Conservation (phyloP, 2,797 vertebrate species). For the Hydrophis major region DNA sequence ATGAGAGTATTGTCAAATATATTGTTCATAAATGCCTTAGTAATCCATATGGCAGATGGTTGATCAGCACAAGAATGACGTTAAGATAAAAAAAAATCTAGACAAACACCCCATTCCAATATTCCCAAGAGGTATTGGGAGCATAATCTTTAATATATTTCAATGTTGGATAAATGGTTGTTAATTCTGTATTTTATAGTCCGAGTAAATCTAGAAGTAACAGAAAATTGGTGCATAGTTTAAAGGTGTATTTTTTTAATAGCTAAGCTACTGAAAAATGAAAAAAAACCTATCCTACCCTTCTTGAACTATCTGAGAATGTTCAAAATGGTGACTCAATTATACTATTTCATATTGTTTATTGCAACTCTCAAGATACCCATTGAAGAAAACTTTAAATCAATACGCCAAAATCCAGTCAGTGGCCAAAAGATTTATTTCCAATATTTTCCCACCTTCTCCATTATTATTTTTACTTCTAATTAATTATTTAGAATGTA, state of each 20-base stretch:
- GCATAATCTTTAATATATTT: background rate
- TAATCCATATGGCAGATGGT: background rate
- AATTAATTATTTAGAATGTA: background rate
- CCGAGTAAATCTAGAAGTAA: background rate
- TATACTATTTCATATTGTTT: background rate
- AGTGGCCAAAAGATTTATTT: background rate
- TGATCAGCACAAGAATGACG: background rate
- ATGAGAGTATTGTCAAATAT: background rate
- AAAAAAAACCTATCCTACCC: background rate
- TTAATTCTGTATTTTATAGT: background rate
- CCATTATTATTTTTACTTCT: slow-evolving; percentile 6
- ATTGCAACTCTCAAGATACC: background rate
- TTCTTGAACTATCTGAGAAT: background rate
- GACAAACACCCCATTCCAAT: background rate
- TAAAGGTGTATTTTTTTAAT: background rate
- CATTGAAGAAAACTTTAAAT: background rate
- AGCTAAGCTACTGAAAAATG: background rate
- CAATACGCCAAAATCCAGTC: background rate
- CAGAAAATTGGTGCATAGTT: no score
- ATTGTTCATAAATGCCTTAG: background rate
- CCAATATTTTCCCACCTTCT: background rate
- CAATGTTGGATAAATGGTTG: background rate
- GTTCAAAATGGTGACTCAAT: background rate
- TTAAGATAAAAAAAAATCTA: background rate
- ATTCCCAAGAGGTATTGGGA: background rate